Conservation (phyloP, 53 echinoderm and acorn worm species). For the Patiria pectinifera region DNA sequence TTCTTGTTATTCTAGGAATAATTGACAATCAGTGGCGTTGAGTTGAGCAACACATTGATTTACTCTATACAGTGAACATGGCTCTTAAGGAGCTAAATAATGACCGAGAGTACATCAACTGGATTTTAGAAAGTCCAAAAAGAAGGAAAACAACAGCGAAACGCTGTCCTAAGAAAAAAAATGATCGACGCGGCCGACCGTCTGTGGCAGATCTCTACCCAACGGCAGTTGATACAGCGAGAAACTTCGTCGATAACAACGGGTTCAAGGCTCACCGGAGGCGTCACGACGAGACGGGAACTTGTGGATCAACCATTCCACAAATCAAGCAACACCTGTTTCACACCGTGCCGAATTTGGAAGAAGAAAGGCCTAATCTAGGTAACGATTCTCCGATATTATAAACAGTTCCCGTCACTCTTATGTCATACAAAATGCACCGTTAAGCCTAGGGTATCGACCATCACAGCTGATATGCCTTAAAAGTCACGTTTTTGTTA, state of each 20-base stretch:
- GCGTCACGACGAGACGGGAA: conserved; percentile 13
- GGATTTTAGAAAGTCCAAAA: conserved; percentile 19
- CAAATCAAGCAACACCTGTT: conserved; percentile 41
- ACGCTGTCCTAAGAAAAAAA: not conserved
- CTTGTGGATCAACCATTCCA: conserved; percentile 41
- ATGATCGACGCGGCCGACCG: not conserved
- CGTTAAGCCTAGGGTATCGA: no score
- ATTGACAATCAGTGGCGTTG: no score
- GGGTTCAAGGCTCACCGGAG: conserved; percentile 60
- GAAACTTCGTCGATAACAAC: conserved; percentile 48
- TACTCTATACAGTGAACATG: not conserved
- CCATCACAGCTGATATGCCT: no score
- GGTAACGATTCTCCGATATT: not conserved
- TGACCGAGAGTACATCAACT: not conserved
- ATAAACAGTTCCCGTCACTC: not conserved
- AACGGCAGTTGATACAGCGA: not conserved
- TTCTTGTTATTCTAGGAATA: no score
- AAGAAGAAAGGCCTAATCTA: not conserved
- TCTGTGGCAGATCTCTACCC: conserved; percentile 8
- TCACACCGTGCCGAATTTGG: not conserved
- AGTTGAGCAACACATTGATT: not conserved
- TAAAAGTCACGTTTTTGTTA: no score
- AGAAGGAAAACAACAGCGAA: conserved; percentile 23
- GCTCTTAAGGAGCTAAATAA: conserved; percentile 1
- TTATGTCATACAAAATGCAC: not conserved